Percentiles rank a stretch among this genome's conserved stretches.
These are phyloP conservation scores for Netelia melanura DNA, from an alignment of 2,888 invertebrate genomes.

Conservation along the genomic window DNA sequence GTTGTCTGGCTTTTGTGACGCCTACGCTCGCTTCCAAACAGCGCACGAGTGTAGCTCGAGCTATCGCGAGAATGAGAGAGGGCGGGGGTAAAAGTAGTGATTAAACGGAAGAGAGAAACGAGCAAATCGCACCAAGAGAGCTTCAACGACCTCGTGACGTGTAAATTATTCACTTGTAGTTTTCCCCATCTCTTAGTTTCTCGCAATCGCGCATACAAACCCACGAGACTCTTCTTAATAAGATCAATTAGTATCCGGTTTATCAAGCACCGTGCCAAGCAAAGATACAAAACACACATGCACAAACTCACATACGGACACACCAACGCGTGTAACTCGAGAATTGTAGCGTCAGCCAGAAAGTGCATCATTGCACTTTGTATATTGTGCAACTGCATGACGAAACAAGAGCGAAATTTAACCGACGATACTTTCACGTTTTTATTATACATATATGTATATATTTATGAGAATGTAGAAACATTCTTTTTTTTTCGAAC, in stretches of 20 bases:
- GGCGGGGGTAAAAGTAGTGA: slow-evolving; percentile 12
- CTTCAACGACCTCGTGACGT: slow-evolving; percentile 49
- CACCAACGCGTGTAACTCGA: background rate
- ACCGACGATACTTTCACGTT: background rate
- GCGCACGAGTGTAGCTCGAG: slow-evolving; percentile 24
- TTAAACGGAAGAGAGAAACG: slow-evolving; percentile 46
- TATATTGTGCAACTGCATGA: background rate
- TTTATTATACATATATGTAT: background rate
- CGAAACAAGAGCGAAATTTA: slow-evolving; percentile 1
- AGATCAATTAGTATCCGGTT: slow-evolving; percentile 53
- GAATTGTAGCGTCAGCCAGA: background rate
- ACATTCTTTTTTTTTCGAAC: background rate
- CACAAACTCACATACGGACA: too few relatives aligned
- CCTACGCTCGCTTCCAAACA: slow-evolving; percentile 36
- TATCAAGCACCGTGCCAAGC: slow-evolving; percentile 21
- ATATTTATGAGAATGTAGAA: background rate
- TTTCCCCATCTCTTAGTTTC: slow-evolving; percentile 10
- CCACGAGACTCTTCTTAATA: slow-evolving; percentile 36
- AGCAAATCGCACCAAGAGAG: slow-evolving; percentile 25
- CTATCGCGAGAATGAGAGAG: background rate
- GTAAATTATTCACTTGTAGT: slow-evolving; percentile 54
- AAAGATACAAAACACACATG: background rate
- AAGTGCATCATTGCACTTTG: slow-evolving; percentile 1
- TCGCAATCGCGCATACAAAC: background rate
- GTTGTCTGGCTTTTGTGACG: slow-evolving; percentile 48